Evolutionary conservation across 2,113 vertebrate genomes (phyloP), one percentile per base, ranked within the genome.

Genomic region (Crotalus viridis): DNA sequence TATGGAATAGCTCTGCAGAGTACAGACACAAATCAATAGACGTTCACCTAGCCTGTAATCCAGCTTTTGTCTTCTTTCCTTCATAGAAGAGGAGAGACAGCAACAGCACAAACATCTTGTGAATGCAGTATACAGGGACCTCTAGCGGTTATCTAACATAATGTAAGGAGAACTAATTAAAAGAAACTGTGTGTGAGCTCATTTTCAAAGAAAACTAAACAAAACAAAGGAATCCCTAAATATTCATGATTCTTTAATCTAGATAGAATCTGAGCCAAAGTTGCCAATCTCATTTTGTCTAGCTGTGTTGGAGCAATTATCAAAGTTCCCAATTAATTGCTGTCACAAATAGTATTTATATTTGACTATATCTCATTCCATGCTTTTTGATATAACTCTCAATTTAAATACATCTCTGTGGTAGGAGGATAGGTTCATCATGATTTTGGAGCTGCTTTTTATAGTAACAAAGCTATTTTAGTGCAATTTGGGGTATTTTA

Each of bases 1-100:
- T 90, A 86, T n/a, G 74, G 81, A 87, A 57, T 90, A 48, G 15
- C n/a, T 55, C 81, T 59, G 57, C 85, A 26, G 87, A 51, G 24
- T 59, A 28, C 48, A 74, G 88, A 85, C 69, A 85, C 56, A 92
- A 69, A 43, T 59, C 89, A 92, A 94, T 46, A 87, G 69, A 48
- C 87, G 55, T 91, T 59, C 90, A 81, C 39, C 28, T 69, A 89
- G 61, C 43, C 64, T 21, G 13, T 24, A 26, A 51, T 89, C 48
- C 56, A 91, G 87, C 90, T 91, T 94, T 94, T 91, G 88, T 94
- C 81, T 90, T 87, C 90, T 43, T 48, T 92, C 51, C 54, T 89
- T 43, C 51, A 56, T 55, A 9, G n/a, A 57, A 57, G 74, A 86
- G 55, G 55, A 90, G 43, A 92, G 59, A 43, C 33, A 64, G 55